Conservation (phyloP, 2,888 invertebrate genomes). For the Cantharis flavilabris region DNA sequence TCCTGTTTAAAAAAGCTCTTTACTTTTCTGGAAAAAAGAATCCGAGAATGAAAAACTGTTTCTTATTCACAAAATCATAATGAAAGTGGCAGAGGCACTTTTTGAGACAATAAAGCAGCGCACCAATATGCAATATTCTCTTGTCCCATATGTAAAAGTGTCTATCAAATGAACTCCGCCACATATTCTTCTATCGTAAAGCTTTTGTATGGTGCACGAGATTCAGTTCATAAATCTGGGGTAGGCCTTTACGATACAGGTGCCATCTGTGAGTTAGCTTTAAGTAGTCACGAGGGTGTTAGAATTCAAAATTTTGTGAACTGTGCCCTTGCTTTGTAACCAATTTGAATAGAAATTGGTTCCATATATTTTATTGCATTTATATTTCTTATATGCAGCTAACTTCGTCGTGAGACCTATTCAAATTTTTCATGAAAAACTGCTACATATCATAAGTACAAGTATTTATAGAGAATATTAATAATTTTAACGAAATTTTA, state of each 20-base stretch:
- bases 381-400: background rate
- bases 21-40: background rate
- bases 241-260: conserved; percentile 28
- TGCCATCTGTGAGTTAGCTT: conserved; percentile 27
- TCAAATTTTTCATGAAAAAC: background rate
- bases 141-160: conserved; percentile 30
- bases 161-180: conserved; percentile 31
- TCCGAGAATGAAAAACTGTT: background rate
- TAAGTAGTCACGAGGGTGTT: conserved; percentile 21
- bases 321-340: conserved; percentile 1
- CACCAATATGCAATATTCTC: conserved; percentile 28
- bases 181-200: conserved; percentile 32
- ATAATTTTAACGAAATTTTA: background rate
- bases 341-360: conserved; percentile 27
- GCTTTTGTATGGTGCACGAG: conserved; percentile 20
- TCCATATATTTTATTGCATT: conserved; percentile 2
- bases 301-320: conserved; percentile 27
- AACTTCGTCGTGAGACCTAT: background rate
- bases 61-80: conserved; percentile 5
- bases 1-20: background rate
- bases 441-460: too few species aligned
- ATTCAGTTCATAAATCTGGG: conserved; percentile 30
- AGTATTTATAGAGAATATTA: too few species aligned
- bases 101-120: conserved; percentile 24
- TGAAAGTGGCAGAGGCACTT: conserved; percentile 19